Evolutionary conservation across 2,888 invertebrate species (phyloP), one percentile per base, ranked within the genome.

Genomic region (Drosophila incognita): DNA sequence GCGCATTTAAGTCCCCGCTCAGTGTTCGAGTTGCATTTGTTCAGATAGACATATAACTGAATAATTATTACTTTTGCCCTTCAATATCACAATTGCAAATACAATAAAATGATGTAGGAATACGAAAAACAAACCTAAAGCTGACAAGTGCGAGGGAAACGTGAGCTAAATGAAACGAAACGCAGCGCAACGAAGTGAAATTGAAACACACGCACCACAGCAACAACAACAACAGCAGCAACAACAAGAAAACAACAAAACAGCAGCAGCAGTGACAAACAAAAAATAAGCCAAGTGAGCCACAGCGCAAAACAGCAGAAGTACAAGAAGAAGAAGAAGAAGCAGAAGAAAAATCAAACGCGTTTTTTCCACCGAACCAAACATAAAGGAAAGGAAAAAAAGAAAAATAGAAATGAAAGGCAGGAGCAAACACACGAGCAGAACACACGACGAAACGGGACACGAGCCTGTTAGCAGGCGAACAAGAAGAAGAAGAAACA

Each of bases 171-270:
- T 49, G 53, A 38, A 64, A 57, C 40, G 58, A 54, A 59, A 58
- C 64, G 59, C 53, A 60, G 36, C 48, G 73, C 21, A 74, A 67
- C 35, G 63, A 59, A 59, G 49, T 68, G 76, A 46, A 68, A 78
- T 56, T 64, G 78, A 68, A 80, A 78, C 78, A 76, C 76, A 76
- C 81, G 77, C 78, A 72, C 60, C 49, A 60, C 29, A 18, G 36
- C 46, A 59, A 38, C 24, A 62, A 24, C 53, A 76, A 18, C 38
- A 56, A 27, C 31, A 48, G 29, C n/a, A 69, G 10, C 36, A 51
- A 29, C 33, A 52, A 15, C 27, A 60, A 31, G 21, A 48, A 27
- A 46, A 46, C 21, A 33, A 29, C 33, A 58, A 27, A 46, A 24
- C 29, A 57, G 24, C n/a, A 49, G 31, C 46, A 61, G 36, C 33